Percentiles rank a stretch among this genome's conserved stretches.
These are phyloP conservation scores for Congeria kusceri DNA, from an alignment of 2,888 invertebrate genomes.

Conservation along the genomic window DNA sequence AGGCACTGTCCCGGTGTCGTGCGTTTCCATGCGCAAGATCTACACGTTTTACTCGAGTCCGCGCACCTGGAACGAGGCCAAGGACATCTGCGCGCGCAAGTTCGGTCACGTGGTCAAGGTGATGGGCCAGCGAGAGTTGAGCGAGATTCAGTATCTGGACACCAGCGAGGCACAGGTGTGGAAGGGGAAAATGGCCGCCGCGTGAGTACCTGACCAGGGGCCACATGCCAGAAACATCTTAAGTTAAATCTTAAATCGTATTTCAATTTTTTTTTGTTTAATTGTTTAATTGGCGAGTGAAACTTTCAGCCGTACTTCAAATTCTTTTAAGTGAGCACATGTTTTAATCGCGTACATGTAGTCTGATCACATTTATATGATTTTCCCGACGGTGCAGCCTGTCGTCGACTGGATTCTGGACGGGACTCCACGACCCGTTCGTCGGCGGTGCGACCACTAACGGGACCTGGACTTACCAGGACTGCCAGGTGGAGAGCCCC, in stretches of 20 bases:
- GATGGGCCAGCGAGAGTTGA: conserved; percentile 7
- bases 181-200: not conserved
- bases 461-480: conserved; percentile 22
- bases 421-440: conserved; percentile 35
- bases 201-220: not conserved
- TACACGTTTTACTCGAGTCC: conserved; percentile 42
- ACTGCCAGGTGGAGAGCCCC: conserved; percentile 20
- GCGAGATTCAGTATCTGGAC: conserved; percentile 21
- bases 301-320: too few species aligned
- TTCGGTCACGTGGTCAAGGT: conserved; percentile 45
- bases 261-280: too few species aligned
- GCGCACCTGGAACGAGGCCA: conserved; percentile 54
- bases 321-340: too few species aligned
- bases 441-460: not conserved
- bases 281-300: too few species aligned
- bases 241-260: too few species aligned
- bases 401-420: conserved; percentile 12
- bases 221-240: too few species aligned
- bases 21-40: conserved; percentile 35
- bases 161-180: not conserved
- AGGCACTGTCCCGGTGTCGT: too few species aligned
- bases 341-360: not conserved
- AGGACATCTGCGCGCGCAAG: conserved; percentile 35
- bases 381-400: not conserved
- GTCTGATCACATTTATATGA: not conserved